phyloP scores from a whole-genome alignment of 2,888 invertebrate genomes.

The Erannis defoliaria region DNA sequence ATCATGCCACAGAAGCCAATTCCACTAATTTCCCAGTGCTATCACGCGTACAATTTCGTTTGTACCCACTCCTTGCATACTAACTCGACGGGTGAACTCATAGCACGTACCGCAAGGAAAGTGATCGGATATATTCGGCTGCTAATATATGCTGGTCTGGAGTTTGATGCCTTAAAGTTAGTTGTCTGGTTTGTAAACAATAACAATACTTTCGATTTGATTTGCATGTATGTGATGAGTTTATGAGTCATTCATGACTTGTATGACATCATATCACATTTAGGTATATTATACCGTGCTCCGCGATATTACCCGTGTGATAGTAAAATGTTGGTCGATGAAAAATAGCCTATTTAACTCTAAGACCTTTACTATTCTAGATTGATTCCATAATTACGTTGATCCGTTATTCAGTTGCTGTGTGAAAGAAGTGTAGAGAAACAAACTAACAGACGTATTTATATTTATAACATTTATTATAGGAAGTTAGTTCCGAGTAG shows the following conservation, averaged over 20 bases:
- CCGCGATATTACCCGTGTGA: no score
- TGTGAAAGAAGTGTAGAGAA: no score
- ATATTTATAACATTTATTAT: no score
- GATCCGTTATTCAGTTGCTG: no score
- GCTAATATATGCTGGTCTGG: slow-evolving; percentile 35
- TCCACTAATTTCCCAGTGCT: slow-evolving; percentile 9
- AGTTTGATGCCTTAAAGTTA: slow-evolving; percentile 14
- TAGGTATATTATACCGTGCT: neutral
- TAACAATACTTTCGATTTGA: slow-evolving; percentile 29
- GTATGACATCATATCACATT: neutral
- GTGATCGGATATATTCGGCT: slow-evolving; percentile 31
- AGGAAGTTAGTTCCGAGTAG: no score
- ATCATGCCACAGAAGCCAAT: slow-evolving; percentile 16
- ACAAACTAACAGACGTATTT: no score
- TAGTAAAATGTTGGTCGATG: no score
- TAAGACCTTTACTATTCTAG: no score
- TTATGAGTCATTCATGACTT: slow-evolving; percentile 49
- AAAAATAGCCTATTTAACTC: no score
- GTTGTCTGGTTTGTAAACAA: slow-evolving; percentile 26
- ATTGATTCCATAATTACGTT: no score
- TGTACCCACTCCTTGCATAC: slow-evolving; percentile 36
- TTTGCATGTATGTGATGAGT: slow-evolving; percentile 49
- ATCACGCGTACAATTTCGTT: slow-evolving; percentile 44
- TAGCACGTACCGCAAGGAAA: slow-evolving; percentile 40
- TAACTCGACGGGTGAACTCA: slow-evolving; percentile 33